phyloP scores from a whole-genome alignment of 2,113 vertebrate genomes.

The Machaerirhynchus nigripectus region DNA sequence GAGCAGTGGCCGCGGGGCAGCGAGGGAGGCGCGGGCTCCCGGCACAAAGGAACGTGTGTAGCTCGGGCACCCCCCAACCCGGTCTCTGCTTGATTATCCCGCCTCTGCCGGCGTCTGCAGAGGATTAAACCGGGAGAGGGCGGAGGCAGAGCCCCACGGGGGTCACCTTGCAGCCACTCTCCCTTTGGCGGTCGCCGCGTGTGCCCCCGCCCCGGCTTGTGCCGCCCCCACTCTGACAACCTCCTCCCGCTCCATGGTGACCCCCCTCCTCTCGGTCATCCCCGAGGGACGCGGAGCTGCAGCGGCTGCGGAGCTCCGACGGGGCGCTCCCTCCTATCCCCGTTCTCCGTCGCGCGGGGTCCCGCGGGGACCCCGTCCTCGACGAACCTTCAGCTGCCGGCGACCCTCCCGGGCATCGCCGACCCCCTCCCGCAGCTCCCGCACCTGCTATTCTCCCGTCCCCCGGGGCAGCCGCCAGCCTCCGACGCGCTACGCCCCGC shows the following conservation, averaged over 20 bases:
- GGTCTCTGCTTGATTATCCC: background rate
- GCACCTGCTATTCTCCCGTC: background rate
- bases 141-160: background rate
- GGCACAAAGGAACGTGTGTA: background rate
- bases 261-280: background rate
- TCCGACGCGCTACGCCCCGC: background rate
- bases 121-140: background rate
- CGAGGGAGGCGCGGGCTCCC: background rate
- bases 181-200: background rate
- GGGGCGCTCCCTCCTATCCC: background rate
- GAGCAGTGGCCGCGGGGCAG: background rate
- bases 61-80: background rate
- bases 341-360: background rate
- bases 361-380: background rate
- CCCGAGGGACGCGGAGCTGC: background rate
- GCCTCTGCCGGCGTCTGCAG: background rate
- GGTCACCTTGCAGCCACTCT: conserved; percentile 21
- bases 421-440: background rate
- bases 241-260: background rate
- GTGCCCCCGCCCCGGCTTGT: background rate
- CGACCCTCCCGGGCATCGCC: background rate
- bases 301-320: background rate
- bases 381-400: background rate
- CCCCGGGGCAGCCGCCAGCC: background rate
- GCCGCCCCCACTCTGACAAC: background rate